phyloP scores from a whole-genome alignment of 2,113 vertebrate genomes.

The Rana temporaria region DNA sequence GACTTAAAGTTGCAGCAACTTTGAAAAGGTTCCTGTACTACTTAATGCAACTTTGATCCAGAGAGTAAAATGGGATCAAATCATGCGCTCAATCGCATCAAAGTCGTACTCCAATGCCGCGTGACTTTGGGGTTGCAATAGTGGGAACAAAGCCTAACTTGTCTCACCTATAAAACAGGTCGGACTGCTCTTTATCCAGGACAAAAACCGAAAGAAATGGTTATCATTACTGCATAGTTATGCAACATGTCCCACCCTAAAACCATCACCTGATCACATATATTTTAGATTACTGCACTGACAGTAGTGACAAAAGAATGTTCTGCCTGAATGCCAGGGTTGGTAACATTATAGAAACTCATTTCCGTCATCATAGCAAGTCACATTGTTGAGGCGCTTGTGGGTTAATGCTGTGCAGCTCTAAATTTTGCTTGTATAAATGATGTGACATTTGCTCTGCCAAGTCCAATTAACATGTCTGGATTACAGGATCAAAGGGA shows the following conservation, averaged over 20 bases:
- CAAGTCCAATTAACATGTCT: constrained; percentile 21
- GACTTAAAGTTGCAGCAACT: too few species aligned
- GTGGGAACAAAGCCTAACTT: too few species aligned
- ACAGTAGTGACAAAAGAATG: too few species aligned
- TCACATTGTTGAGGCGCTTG: neutral
- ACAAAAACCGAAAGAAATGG: neutral
- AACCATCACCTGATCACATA: too few species aligned
- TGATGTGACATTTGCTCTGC: constrained; percentile 25
- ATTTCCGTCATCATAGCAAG: neutral
- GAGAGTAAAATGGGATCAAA: too few species aligned
- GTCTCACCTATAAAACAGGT: neutral
- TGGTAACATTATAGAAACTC: neutral
- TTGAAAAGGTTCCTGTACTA: too few species aligned
- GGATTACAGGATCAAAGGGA: neutral
- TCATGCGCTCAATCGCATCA: too few species aligned
- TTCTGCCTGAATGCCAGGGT: neutral
- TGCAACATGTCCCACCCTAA: neutral
- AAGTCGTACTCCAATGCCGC: too few species aligned
- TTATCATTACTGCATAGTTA: neutral
- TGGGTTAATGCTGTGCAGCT: neutral
- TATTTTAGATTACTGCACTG: neutral
- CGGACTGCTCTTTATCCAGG: neutral
- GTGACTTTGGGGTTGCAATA: too few species aligned
- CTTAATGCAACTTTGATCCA: too few species aligned
- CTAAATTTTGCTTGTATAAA: neutral